Conservation (phyloP, 1,140 invertebrate species). For the Eulimnadia texana region DNA sequence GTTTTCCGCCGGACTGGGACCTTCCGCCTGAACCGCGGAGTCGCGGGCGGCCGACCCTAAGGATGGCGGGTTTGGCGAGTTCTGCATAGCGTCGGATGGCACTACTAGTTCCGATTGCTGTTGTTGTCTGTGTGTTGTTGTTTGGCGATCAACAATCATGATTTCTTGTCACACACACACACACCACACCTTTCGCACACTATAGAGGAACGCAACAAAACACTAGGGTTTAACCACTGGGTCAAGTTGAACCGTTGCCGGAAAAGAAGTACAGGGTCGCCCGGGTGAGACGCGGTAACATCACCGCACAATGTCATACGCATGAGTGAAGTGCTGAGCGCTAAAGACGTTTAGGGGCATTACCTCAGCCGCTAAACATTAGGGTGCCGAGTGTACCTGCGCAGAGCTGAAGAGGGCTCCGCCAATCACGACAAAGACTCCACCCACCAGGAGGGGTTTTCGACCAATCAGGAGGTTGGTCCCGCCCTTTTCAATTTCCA, state of each 20-base stretch:
- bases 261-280: background rate
- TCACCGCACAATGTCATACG: constrained; percentile 2
- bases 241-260: background rate
- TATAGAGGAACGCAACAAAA: too few species aligned
- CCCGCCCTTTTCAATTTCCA: constrained; percentile 11
- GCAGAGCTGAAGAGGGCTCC: background rate
- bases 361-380: background rate
- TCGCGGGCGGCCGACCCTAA: background rate
- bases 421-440: background rate
- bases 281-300: background rate
- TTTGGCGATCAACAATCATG: constrained; percentile 2
- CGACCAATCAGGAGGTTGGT: background rate
- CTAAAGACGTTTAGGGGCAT: background rate
- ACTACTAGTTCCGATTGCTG: too few species aligned
- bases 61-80: background rate
- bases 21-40: background rate
- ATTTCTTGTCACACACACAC: background rate
- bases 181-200: background rate
- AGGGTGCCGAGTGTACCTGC: background rate
- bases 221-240: too few species aligned
- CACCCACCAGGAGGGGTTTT: background rate
- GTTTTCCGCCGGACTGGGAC: background rate
- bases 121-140: background rate
- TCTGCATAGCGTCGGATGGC: too few species aligned
- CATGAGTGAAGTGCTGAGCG: constrained; percentile 5